A percentile compares a stretch with the other conserved stretches of the same genome.
Evolutionary conservation across 2,113 vertebrate genomes (phyloP).

Genomic region (Fukomys damarensis): DNA sequence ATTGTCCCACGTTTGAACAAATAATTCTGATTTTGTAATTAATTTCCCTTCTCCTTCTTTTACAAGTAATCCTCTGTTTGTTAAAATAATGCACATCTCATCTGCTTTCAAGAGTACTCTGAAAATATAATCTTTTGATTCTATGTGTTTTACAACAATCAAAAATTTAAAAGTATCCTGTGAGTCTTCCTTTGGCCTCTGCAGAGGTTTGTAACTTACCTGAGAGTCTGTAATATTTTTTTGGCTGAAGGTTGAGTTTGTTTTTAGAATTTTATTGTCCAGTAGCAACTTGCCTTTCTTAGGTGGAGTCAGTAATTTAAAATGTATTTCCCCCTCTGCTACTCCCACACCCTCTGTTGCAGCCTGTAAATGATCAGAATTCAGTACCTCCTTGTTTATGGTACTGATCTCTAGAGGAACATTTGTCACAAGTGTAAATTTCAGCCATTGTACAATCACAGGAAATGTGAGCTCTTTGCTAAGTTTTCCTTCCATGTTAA

Average conservation of each 20-base stretch:
- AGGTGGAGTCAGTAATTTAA: conserved; percentile 89
- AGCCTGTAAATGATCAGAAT: conserved; percentile 88
- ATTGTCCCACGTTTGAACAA: conserved; percentile 89
- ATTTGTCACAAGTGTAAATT: conserved; percentile 88
- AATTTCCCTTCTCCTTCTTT: conserved; percentile 92
- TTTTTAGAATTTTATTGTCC: conserved; percentile 85
- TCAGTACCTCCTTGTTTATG: conserved; percentile 87
- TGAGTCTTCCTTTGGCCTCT: conserved; percentile 85
- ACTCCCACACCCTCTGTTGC: conserved; percentile 82
- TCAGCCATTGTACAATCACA: conserved; percentile 90
- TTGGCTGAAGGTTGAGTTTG: conserved; percentile 91
- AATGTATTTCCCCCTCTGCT: conserved; percentile 88
- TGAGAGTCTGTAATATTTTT: conserved; percentile 87
- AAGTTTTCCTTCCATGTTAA: conserved; percentile 87
- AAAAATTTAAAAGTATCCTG: conserved; percentile 91
- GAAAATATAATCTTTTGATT: conserved; percentile 90
- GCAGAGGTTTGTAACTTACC: conserved; percentile 89
- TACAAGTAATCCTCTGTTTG: conserved; percentile 89
- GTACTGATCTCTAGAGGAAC: conserved; percentile 88
- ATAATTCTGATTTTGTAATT: conserved; percentile 90
- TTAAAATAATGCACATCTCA: conserved; percentile 88
- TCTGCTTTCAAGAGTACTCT: conserved; percentile 90
- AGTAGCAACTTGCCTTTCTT: conserved; percentile 91
- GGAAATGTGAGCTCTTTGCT: conserved; percentile 88
- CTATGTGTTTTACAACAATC: conserved; percentile 90